phyloP scores from a whole-genome alignment of 2,888 invertebrate genomes.

The Heteromyza rotundicornis region DNA sequence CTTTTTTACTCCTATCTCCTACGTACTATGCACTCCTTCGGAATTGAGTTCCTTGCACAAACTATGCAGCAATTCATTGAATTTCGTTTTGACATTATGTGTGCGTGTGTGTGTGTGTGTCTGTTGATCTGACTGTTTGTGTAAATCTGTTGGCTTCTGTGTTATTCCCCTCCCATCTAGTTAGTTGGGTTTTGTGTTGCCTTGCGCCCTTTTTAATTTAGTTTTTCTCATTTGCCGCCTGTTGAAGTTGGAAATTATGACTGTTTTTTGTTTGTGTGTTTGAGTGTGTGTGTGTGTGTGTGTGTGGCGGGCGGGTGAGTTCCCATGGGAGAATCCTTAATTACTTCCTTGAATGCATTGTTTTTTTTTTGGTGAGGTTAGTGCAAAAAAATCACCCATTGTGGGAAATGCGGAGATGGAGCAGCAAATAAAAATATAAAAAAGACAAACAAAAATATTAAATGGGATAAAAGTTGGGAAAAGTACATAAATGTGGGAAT shows the following conservation, averaged over 20 bases:
- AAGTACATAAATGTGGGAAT: too few relatives aligned
- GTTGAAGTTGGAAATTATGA: slow-evolving; percentile 42
- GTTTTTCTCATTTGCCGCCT: slow-evolving; percentile 42
- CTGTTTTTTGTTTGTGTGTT: slow-evolving; percentile 5
- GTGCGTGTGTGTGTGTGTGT: slow-evolving; percentile 9
- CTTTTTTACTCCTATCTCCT: background rate
- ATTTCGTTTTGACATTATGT: too few relatives aligned
- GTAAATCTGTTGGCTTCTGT: background rate
- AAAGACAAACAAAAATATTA: background rate
- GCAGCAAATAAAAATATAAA: background rate
- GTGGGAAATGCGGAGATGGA: too few relatives aligned
- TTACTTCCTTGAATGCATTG: slow-evolving; percentile 54
- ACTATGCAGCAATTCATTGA: too few relatives aligned
- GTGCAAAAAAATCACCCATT: too few relatives aligned
- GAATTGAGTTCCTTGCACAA: too few relatives aligned
- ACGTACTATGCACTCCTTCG: background rate
- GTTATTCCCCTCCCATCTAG: background rate
- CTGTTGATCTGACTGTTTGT: background rate
- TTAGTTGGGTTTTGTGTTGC: background rate
- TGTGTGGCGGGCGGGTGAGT: slow-evolving; percentile 18
- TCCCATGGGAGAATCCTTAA: slow-evolving; percentile 53
- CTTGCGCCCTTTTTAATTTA: slow-evolving; percentile 40
- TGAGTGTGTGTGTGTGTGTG: background rate
- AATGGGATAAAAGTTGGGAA: too few relatives aligned
- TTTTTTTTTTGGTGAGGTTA: slow-evolving; percentile 6